Evolutionary conservation across 1,140 invertebrate species (phyloP).

Genomic region (Tetramorium alpestre): DNA sequence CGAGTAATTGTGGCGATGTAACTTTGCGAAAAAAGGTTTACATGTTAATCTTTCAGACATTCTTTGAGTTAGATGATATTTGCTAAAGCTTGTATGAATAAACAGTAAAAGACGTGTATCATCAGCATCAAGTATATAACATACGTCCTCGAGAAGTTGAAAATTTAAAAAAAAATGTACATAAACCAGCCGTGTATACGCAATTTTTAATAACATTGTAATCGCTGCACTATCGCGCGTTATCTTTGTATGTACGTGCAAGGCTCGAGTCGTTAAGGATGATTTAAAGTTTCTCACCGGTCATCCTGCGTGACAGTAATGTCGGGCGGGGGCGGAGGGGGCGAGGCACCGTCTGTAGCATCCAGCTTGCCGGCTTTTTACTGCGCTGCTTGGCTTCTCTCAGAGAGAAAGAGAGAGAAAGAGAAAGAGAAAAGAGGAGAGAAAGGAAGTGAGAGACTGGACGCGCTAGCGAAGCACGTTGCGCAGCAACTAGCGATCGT

Average conservation of each 20-base stretch:
- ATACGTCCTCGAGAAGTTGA: neutral
- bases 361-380: constrained; percentile 85
- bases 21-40: neutral
- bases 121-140: neutral
- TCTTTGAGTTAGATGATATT: neutral
- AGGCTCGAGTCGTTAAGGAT: constrained; percentile 27
- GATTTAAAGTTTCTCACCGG: constrained; percentile 77
- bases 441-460: neutral
- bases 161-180: neutral
- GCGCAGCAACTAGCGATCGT: neutral
- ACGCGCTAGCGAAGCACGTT: neutral
- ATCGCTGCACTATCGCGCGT: neutral
- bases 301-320: constrained; percentile 85
- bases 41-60: neutral
- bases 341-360: constrained; percentile 84
- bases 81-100: neutral
- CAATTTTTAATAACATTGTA: constrained; percentile 2
- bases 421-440: neutral
- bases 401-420: constrained; percentile 7
- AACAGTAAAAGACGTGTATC: neutral
- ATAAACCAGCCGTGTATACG: neutral
- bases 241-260: neutral
- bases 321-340: constrained; percentile 83
- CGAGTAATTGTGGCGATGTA: neutral
- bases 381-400: constrained; percentile 59